phyloP scores from a whole-genome alignment of 1,140 invertebrate genomes.

The Solenopsis invicta region DNA sequence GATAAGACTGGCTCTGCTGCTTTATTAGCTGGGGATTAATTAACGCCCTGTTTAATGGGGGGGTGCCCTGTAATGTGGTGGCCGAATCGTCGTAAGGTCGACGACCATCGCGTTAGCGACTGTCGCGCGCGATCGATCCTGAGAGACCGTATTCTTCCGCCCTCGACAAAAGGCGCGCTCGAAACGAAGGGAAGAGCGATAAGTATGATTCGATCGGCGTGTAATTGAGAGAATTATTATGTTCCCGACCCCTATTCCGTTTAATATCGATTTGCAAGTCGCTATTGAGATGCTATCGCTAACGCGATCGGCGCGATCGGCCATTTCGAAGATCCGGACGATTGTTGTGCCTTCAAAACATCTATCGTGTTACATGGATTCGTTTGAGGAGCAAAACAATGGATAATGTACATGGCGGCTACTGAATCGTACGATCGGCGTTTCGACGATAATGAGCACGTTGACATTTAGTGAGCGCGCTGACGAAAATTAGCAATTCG shows the following conservation, averaged over 20 bases:
- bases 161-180: background rate
- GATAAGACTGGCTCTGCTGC: slow-evolving; percentile 69
- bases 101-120: slow-evolving; percentile 39
- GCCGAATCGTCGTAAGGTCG: slow-evolving; percentile 43
- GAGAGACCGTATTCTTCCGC: slow-evolving; percentile 19
- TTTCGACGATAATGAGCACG: slow-evolving; percentile 6
- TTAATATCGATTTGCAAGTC: slow-evolving; percentile 20
- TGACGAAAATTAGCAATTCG: slow-evolving; percentile 18
- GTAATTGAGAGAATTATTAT: background rate
- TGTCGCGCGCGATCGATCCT: slow-evolving; percentile 27
- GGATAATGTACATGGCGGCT: slow-evolving; percentile 66
- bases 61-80: slow-evolving; percentile 20
- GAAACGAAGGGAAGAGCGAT: slow-evolving; percentile 23
- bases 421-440: slow-evolving; percentile 50
- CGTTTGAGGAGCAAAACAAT: slow-evolving; percentile 55
- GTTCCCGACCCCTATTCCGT: background rate
- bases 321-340: slow-evolving; percentile 18
- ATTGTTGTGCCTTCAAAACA: slow-evolving; percentile 59
- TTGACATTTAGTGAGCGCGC: background rate
- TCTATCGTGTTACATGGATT: slow-evolving; percentile 57
- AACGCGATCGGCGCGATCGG: slow-evolving; percentile 35
- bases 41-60: slow-evolving; percentile 61
- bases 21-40: slow-evolving; percentile 64
- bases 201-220: slow-evolving; percentile 26
- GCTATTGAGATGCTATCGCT: background rate